A percentile compares a stretch with the other conserved stretches of the same genome.
These are phyloP conservation scores for Syngnathus typhle DNA, from an alignment of 2,113 vertebrate genomes.

Conservation along the genomic window DNA sequence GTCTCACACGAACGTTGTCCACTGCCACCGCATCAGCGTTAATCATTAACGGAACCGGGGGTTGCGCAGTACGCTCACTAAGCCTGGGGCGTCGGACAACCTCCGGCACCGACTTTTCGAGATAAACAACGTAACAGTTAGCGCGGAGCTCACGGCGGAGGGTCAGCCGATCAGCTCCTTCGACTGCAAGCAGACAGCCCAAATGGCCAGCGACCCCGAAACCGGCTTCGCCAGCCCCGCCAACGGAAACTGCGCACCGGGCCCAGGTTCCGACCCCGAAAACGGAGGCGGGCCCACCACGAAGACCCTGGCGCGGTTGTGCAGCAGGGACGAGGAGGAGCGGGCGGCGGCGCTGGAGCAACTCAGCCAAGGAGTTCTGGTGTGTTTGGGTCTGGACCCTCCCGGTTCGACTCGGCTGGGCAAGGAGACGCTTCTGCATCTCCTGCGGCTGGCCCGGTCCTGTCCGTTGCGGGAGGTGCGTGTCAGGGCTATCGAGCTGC, in stretches of 20 bases:
- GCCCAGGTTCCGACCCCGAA: slow-evolving; percentile 32
- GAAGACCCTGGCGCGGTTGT: slow-evolving; percentile 49
- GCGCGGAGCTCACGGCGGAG: slow-evolving; percentile 7
- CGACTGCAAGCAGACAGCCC: neutral
- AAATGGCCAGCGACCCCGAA: slow-evolving; percentile 38
- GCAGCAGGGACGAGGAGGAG: slow-evolving; percentile 56
- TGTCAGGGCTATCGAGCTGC: slow-evolving; percentile 42
- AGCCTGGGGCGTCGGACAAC: neutral
- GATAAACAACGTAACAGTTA: neutral
- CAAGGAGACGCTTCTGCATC: slow-evolving; percentile 51
- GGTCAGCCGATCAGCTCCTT: neutral
- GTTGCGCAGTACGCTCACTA: slow-evolving; percentile 1
- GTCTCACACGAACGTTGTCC: neutral
- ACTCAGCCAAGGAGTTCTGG: slow-evolving; percentile 44
- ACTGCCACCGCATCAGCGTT: neutral
- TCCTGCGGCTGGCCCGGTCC: slow-evolving; percentile 58
- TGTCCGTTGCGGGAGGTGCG: slow-evolving; percentile 61
- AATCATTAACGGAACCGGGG: slow-evolving; percentile 14
- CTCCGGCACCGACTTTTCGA: neutral
- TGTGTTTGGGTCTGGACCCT: slow-evolving; percentile 29
- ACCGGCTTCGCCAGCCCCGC: slow-evolving; percentile 2
- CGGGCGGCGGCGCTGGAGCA: slow-evolving; percentile 55
- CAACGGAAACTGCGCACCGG: slow-evolving; percentile 20
- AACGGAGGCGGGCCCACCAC: slow-evolving; percentile 14
- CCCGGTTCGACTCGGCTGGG: slow-evolving; percentile 34